Evolutionary conservation across 2,797 vertebrate genomes (phyloP).

Genomic region (Synaphobranchus kaupii): DNA sequence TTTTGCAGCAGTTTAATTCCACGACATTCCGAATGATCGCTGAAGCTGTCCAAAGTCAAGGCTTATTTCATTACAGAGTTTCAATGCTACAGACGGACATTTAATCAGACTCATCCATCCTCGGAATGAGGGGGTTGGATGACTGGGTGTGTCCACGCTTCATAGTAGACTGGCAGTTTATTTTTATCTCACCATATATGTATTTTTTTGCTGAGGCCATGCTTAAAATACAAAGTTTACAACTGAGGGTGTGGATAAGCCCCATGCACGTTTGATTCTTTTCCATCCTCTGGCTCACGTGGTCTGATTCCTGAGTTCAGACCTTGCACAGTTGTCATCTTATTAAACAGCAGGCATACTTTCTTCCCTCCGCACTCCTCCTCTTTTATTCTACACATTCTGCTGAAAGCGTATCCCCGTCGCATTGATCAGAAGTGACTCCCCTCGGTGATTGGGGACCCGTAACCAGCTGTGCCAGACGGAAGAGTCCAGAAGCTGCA

Average conservation of each 20-base stretch:
- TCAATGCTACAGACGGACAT: background rate
- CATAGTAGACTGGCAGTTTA: background rate
- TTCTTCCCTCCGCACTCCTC: background rate
- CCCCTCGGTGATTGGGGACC: background rate
- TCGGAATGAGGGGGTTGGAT: background rate
- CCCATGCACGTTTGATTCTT: background rate
- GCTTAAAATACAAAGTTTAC: background rate
- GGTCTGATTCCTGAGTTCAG: background rate
- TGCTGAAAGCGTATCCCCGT: background rate
- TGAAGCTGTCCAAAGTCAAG: constrained; percentile 16
- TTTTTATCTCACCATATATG: background rate
- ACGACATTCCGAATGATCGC: constrained; percentile 24
- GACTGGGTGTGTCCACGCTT: background rate
- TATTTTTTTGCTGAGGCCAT: background rate
- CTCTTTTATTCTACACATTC: background rate
- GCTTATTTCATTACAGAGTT: constrained; percentile 23
- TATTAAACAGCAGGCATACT: background rate
- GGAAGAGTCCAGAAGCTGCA: background rate
- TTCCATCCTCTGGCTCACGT: background rate
- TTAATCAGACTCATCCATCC: constrained; percentile 5
- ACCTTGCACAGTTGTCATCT: background rate
- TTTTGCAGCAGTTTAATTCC: constrained; percentile 34
- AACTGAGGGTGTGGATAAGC: background rate
- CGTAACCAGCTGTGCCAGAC: background rate
- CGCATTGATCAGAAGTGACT: background rate